Evolutionary conservation across 2,113 vertebrate genomes (phyloP), one percentile per base, ranked within the genome.

Genomic region (Scalopus aquaticus): DNA sequence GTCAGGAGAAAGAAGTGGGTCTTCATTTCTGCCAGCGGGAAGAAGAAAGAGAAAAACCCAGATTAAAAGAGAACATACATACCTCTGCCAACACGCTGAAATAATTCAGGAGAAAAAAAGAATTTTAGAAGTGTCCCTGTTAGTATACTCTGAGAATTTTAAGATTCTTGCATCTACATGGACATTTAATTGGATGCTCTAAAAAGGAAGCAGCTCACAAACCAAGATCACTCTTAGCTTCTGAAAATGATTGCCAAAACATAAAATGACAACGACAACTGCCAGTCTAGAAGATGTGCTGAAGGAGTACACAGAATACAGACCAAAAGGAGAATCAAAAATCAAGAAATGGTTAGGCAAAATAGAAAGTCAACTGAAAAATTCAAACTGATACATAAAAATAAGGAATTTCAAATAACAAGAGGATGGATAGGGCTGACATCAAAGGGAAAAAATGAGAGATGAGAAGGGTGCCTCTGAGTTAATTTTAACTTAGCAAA

Each of bases 51-150:
- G 10, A 64, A 86, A 46, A 5, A 85, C 17, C 58, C 76, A 37
- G 86, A 86, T 86, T 74, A 94, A 95, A 80, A n/a, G 28, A 32
- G 78, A 70, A 16, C 22, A 85, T 70, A 16, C 22, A 85, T 70
- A 4, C 32, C 37, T 94, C 32, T 67, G 28, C 42, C 69, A 51
- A 76, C 84, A 88, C 74, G 72, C 9, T 4, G 35, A 93, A 84
- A 88, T 76, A 69, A 84, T 56, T 85, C 35, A 76, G 12, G 13
- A 4, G 2, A 19, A 20, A 24, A 22, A 51, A 17, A 20, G 9
- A 76, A 82, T 1, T 93, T 49, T 44, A 9, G 26, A 88, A 77
- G 11, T 12, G 37, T 60, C 70, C 28, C 28, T 58, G 32, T 64
- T 56, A 76, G 15, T 80, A 65, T 72, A 9, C 60, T 42, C 6